Conservation (phyloP, 92 coral and sea anemone genomes). For the Galaxea fascicularis region DNA sequence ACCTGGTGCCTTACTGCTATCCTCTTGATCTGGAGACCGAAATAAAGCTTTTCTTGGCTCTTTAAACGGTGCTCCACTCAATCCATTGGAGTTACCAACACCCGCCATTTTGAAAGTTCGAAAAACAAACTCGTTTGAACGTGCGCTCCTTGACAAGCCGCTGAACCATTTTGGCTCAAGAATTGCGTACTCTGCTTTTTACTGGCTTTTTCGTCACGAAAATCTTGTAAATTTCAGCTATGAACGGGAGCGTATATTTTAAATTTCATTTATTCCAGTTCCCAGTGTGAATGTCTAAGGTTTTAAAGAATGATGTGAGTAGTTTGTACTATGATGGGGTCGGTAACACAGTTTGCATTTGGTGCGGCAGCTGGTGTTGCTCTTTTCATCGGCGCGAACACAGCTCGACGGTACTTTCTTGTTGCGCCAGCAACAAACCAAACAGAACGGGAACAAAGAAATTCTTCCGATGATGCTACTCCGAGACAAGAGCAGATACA, state of each 20-base stretch:
- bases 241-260: background rate
- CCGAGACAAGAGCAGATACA: slow-evolving; percentile 59
- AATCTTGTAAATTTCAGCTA: background rate
- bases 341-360: slow-evolving; percentile 84
- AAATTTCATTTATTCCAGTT: background rate
- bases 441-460: slow-evolving; percentile 22
- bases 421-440: slow-evolving; percentile 23
- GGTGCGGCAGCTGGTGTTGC: slow-evolving; percentile 97
- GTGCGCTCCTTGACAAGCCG: slow-evolving; percentile 47
- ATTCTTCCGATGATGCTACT: slow-evolving; percentile 3
- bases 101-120: slow-evolving; percentile 82
- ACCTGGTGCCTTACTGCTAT: slow-evolving; percentile 76
- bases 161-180: slow-evolving; percentile 54
- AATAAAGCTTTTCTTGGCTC: slow-evolving; percentile 87
- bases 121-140: slow-evolving; percentile 16
- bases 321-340: slow-evolving; percentile 61
- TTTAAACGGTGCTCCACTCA: background rate
- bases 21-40: slow-evolving; percentile 80
- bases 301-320: slow-evolving; percentile 3
- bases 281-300: background rate
- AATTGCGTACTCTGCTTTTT: background rate
- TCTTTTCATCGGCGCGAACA: slow-evolving; percentile 76
- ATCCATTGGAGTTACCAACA: background rate
- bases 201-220: background rate
- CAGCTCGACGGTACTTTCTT: slow-evolving; percentile 57